Evolutionary conservation across 2,797 vertebrate genomes (phyloP), one percentile per base, ranked within the genome.

Genomic region (Chelon auratus): DNA sequence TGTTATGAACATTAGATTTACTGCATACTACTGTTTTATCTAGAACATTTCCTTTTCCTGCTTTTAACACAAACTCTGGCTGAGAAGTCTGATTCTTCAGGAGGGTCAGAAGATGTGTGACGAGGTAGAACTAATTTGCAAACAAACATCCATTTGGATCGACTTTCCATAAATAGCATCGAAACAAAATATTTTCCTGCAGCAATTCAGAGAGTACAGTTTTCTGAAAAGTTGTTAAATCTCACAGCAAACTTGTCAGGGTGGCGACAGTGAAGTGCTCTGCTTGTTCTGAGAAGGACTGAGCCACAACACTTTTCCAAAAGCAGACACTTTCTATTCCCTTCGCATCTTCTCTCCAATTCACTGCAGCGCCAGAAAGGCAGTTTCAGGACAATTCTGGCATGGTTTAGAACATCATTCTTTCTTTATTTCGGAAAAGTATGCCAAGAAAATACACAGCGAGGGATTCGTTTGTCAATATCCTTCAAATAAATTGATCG

Each of bases 171-270:
- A 40, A 10, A 10, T 40, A 10, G 39, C 39, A 10, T 40, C 9
- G 39, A 40, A 40, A 4, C 14, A 17, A 45, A 1, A 45, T 45
- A 11, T 13, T 53, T 50, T 62, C 33, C 55, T 51, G 56, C 57
- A 72, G 71, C 53, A 59, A 72, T 68, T 79, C 63, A 61, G 57
- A 55, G 9, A 55, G 56, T 62, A 33, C 30, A 33, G 30, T 62
- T 48, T 14, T 52, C 72, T 57, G 53, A 67, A 52, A 66, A 65
- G 68, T 75, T 73, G 53, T 11, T 55, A 69, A 70, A 72, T 65
- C 45, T 77, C 11, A 0, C 47, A 37, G 62, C 48, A 62, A 59
- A 80, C 51, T 24, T 68, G 59, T 43, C 64, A 48, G 43, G 48
- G 48, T 68, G 22, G 76, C 59, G 60, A 61, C 77, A 64, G 5